These are phyloP conservation scores for Triplophysa yarkandensis DNA, from an alignment of 2,797 vertebrate species.

Conservation along the genomic window DNA sequence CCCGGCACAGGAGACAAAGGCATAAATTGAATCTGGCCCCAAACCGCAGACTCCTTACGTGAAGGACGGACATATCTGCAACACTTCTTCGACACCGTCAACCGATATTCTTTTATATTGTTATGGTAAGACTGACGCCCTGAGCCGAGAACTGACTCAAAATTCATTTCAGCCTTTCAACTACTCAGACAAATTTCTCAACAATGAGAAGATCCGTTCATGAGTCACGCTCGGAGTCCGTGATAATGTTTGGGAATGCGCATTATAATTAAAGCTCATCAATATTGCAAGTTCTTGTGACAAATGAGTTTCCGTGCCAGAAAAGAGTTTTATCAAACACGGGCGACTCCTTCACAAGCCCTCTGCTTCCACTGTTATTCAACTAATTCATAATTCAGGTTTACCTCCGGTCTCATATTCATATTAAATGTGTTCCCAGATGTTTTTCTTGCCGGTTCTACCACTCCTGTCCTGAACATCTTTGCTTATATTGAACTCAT, in stretches of 20 bases:
- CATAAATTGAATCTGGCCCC: conserved; percentile 58
- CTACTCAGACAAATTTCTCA: conserved; percentile 40
- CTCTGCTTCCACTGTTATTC: conserved; percentile 43
- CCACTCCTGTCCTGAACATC: conserved; percentile 49
- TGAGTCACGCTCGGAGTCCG: conserved; percentile 42
- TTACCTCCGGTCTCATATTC: conserved; percentile 43
- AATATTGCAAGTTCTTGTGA: conserved; percentile 37
- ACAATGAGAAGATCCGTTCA: conserved; percentile 39
- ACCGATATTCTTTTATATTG: conserved; percentile 66
- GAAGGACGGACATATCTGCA: conserved; percentile 61
- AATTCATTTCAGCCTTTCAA: conserved; percentile 66
- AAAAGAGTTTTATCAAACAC: conserved; percentile 45
- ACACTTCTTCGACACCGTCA: conserved; percentile 65
- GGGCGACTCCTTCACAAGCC: conserved; percentile 26
- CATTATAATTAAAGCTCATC: conserved; percentile 53
- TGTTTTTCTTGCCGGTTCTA: conserved; percentile 47
- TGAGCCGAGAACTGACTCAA: conserved; percentile 64
- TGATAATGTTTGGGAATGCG: conserved; percentile 51
- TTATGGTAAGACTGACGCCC: conserved; percentile 64
- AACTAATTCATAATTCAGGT: conserved; percentile 46
- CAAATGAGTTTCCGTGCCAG: conserved; percentile 36
- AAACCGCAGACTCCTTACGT: conserved; percentile 55
- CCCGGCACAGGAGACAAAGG: conserved; percentile 52
- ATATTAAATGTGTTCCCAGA: conserved; percentile 49
- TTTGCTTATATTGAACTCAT: conserved; percentile 41